Conservation (phyloP, 2,888 invertebrate species). For the Tetrapedia diversipes region DNA sequence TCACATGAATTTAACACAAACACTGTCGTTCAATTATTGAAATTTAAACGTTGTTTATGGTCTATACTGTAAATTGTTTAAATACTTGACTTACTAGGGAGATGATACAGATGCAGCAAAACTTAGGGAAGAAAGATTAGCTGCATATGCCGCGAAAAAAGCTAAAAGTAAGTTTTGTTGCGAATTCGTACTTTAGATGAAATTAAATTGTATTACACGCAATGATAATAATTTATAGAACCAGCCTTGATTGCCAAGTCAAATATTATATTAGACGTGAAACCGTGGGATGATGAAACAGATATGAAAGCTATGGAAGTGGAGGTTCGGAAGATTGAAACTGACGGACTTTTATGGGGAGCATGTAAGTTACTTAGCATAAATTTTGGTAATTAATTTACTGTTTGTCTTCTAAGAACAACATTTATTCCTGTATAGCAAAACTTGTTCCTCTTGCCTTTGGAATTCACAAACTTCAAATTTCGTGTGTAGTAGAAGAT, state of each 20-base stretch:
- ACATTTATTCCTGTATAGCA: slow-evolving; percentile 83
- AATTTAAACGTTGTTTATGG: slow-evolving; percentile 11
- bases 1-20: slow-evolving; percentile 36
- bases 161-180: slow-evolving; percentile 88
- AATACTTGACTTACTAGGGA: slow-evolving; percentile 83
- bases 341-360: slow-evolving; percentile 97
- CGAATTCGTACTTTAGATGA: not conserved
- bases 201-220: slow-evolving; percentile 1
- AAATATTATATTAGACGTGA: slow-evolving; percentile 96
- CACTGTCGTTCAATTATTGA: slow-evolving; percentile 28
- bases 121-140: slow-evolving; percentile 92
- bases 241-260: slow-evolving; percentile 96
- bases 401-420: slow-evolving; percentile 2
- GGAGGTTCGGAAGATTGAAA: slow-evolving; percentile 89
- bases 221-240: slow-evolving; percentile 84
- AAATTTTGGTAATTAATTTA: not conserved
- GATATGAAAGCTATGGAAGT: slow-evolving; percentile 94
- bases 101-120: slow-evolving; percentile 89
- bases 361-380: slow-evolving; percentile 84
- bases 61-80: slow-evolving; percentile 47
- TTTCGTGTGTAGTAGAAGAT: slow-evolving; percentile 96
- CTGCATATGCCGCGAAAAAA: slow-evolving; percentile 96
- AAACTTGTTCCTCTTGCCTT: slow-evolving; percentile 96
- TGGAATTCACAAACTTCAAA: slow-evolving; percentile 96
- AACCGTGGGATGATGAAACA: slow-evolving; percentile 97